Percentiles rank a stretch among this genome's conserved stretches.
Conservation (phyloP, 2,113 vertebrate genomes). For the Rana temporaria region DNA sequence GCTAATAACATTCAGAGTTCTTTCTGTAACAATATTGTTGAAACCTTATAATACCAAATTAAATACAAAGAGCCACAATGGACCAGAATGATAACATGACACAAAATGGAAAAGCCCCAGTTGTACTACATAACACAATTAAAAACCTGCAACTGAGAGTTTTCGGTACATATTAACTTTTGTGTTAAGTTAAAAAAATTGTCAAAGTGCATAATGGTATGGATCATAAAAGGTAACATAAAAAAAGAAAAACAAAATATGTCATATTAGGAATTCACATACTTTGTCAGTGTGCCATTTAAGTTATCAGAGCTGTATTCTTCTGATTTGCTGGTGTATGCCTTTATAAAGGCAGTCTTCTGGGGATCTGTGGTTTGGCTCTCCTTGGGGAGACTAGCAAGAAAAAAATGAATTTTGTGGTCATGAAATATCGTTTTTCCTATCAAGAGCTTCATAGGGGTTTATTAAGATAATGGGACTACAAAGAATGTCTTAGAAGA, state of each 20-base stretch:
- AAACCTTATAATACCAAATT: no score
- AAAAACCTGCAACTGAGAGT: no score
- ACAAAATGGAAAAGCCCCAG: neutral
- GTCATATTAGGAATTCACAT: neutral
- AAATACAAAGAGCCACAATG: neutral
- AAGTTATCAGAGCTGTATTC: neutral
- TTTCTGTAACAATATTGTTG: no score
- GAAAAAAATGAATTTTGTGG: neutral
- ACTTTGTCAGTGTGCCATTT: neutral
- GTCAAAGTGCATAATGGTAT: neutral
- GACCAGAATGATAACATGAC: neutral
- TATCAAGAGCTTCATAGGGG: neutral
- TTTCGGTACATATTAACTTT: neutral
- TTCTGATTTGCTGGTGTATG: neutral
- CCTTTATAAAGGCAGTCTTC: conserved; percentile 22
- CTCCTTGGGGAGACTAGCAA: neutral
- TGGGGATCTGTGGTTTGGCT: neutral
- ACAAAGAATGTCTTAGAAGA: neutral
- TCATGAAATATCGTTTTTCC: neutral
- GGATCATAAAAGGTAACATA: neutral
- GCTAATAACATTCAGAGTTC: neutral
- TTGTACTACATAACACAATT: neutral
- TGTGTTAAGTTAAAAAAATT: neutral
- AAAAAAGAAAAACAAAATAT: neutral
- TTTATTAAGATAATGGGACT: conserved; percentile 23